Percentiles rank a stretch among this genome's conserved stretches.
phyloP scores from a whole-genome alignment of 2,797 vertebrate genomes.

The Leptodactylus fallax region DNA sequence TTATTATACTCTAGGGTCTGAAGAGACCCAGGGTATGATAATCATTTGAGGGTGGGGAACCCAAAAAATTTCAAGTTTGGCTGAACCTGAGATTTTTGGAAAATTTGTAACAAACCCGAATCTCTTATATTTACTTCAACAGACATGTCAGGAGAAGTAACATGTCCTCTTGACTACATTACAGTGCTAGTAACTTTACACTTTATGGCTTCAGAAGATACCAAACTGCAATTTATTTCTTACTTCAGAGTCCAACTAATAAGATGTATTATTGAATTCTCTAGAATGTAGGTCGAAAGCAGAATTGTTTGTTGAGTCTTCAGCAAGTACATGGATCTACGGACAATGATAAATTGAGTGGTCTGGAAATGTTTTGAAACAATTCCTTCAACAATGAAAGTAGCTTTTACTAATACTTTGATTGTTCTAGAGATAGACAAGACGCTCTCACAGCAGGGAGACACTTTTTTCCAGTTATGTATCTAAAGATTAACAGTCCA shows the following conservation, averaged over 20 bases:
- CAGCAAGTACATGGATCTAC: neutral
- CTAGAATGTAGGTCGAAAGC: neutral
- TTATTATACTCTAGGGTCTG: too few relatives aligned
- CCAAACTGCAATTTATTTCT: neutral
- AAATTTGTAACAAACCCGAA: too few relatives aligned
- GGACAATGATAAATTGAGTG: constrained; percentile 11
- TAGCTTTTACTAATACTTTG: constrained; percentile 42
- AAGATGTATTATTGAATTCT: neutral
- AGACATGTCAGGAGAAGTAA: too few relatives aligned
- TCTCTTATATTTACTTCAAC: too few relatives aligned
- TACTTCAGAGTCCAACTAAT: neutral
- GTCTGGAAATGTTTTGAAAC: neutral
- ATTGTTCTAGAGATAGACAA: constrained; percentile 40
- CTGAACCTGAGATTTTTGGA: too few relatives aligned
- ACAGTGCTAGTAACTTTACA: neutral
- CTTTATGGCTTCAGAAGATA: neutral
- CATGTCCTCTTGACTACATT: neutral
- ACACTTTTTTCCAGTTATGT: constrained; percentile 13
- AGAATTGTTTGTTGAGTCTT: neutral
- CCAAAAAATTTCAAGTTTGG: too few relatives aligned
- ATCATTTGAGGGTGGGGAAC: too few relatives aligned
- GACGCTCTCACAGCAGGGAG: neutral
- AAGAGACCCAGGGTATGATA: too few relatives aligned
- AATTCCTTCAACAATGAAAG: neutral
- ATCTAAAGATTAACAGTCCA: constrained; percentile 38